These are phyloP conservation scores for Ochropleura leucogaster DNA, from an alignment of 2,888 invertebrate species.

Conservation along the genomic window DNA sequence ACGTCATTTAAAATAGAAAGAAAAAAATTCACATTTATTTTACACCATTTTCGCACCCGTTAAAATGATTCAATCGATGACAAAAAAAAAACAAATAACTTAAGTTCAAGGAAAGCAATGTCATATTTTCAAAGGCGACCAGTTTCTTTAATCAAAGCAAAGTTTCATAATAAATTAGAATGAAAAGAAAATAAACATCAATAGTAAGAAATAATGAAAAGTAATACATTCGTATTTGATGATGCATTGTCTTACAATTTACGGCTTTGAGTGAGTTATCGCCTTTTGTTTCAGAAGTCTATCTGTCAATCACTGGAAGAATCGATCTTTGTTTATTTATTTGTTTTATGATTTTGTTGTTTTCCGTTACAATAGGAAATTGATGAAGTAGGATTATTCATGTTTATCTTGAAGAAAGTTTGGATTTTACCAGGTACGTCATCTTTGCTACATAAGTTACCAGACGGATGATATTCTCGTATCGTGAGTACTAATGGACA, in stretches of 20 bases:
- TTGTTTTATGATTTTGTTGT: conserved; percentile 16
- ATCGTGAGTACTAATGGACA: conserved; percentile 29
- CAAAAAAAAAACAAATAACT: neutral
- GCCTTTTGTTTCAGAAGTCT: conserved; percentile 25
- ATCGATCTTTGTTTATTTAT: conserved; percentile 21
- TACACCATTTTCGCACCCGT: neutral
- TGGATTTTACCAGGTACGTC: neutral
- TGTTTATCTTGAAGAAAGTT: neutral
- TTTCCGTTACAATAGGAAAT: conserved; percentile 1
- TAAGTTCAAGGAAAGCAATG: neutral
- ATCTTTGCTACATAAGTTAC: neutral
- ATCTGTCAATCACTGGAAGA: conserved; percentile 7
- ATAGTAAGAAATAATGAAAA: conserved; percentile 9
- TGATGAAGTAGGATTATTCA: neutral
- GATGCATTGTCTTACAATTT: conserved; percentile 33
- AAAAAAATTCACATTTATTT: too few relatives aligned
- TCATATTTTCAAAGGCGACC: neutral
- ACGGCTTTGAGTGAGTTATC: conserved; percentile 14
- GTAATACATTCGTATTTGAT: conserved; percentile 8
- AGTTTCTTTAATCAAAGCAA: neutral
- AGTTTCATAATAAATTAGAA: conserved; percentile 1
- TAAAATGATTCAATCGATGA: neutral
- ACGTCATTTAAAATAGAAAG: neutral
- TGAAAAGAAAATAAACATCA: conserved; percentile 17
- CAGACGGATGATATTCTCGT: conserved; percentile 15